Conservation (phyloP, 2,797 vertebrate genomes). For the Halcyon smyrnensis region DNA sequence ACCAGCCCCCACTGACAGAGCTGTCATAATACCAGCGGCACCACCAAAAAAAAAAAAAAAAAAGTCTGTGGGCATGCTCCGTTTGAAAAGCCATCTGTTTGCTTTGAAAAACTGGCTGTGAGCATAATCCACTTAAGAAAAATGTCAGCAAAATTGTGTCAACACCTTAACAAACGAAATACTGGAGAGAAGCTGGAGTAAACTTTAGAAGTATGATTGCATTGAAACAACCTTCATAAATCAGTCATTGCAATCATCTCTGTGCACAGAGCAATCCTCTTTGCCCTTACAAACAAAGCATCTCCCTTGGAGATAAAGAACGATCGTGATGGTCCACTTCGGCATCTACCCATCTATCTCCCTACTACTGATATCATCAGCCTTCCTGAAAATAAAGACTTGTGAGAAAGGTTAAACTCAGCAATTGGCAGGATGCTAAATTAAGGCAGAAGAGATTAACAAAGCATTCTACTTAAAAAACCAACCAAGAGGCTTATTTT, state of each 20-base stretch:
- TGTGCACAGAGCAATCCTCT: neutral
- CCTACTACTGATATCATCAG: neutral
- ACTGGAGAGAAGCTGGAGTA: constrained; percentile 27
- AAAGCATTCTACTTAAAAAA: neutral
- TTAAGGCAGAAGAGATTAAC: neutral
- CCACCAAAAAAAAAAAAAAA: neutral
- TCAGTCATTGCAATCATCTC: neutral
- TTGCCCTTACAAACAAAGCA: constrained; percentile 32
- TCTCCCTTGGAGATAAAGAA: neutral
- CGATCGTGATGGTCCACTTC: neutral
- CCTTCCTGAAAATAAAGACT: constrained; percentile 12
- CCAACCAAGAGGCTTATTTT: neutral
- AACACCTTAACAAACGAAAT: constrained; percentile 67
- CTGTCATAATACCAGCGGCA: constrained; percentile 50
- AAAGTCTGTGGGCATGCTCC: constrained; percentile 38
- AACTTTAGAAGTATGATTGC: constrained; percentile 32
- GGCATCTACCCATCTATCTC: neutral
- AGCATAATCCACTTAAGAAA: constrained; percentile 70
- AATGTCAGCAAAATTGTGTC: constrained; percentile 72
- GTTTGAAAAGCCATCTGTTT: constrained; percentile 75
- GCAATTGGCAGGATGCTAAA: neutral
- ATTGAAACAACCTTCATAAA: constrained; percentile 25
- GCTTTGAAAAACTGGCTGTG: constrained; percentile 63
- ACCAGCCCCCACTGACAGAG: constrained; percentile 54
- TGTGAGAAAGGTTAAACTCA: neutral